Evolutionary conservation across 2,888 invertebrate genomes (phyloP).

Genomic region (Gnatocerus cornutus): DNA sequence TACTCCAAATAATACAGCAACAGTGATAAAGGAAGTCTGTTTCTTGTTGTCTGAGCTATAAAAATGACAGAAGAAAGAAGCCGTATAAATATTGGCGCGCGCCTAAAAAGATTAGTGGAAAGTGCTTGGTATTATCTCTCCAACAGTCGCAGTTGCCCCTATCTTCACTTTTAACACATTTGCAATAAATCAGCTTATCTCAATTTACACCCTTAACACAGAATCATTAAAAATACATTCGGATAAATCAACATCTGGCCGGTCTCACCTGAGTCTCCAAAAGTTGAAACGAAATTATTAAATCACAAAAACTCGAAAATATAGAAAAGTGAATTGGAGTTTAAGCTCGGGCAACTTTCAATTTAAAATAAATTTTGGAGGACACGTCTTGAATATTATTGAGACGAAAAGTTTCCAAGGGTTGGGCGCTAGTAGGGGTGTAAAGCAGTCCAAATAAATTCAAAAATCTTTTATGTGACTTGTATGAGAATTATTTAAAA

Average conservation of each 20-base stretch:
- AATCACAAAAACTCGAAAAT: constrained; percentile 24
- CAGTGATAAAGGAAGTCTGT: constrained; percentile 48
- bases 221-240: constrained; percentile 8
- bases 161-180: constrained; percentile 32
- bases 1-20: constrained; percentile 31
- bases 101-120: constrained; percentile 49
- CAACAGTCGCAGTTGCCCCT: constrained; percentile 25
- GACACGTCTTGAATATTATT: constrained; percentile 52
- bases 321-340: constrained; percentile 37
- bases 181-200: constrained; percentile 28
- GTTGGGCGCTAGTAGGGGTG: too few relatives aligned
- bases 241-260: constrained; percentile 16
- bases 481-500: too few relatives aligned
- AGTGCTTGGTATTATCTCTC: constrained; percentile 47
- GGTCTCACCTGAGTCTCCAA: constrained; percentile 19
- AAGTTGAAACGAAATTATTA: constrained; percentile 28
- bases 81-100: constrained; percentile 49
- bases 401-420: not conserved
- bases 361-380: constrained; percentile 53
- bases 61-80: constrained; percentile 52
- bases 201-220: constrained; percentile 13
- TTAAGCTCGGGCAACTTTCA: constrained; percentile 52
- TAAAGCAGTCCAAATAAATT: too few relatives aligned
- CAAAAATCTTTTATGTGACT: too few relatives aligned
- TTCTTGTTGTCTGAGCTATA: constrained; percentile 50